Base-by-base conservation (phyloP, 2,888 invertebrate species). In the Hipparchia sbordonii region DNA sequence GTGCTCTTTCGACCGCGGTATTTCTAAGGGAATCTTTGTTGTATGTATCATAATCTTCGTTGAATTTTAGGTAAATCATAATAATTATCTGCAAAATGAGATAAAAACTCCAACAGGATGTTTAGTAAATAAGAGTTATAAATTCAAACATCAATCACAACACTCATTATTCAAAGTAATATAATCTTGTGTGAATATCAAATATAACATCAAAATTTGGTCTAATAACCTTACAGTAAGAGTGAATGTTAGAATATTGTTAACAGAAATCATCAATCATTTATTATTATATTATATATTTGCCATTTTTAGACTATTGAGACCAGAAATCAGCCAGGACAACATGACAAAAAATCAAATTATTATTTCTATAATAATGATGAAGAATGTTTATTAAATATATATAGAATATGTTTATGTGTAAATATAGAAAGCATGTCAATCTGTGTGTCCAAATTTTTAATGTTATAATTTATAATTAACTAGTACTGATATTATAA, bases 1-100 rank as follows among this genome's bases (percentile, higher is more conserved):
- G 70, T 73, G 73, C 66, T 63, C 60, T 45, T 52, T 65, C 52
- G 23, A 54, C 12, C 48, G 62, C 23, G 60, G 48, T 67, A 56
- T 61, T 48, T 56, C 8, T 52, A 10, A 23, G 61, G 23, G 23
- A 57, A 45, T 61, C 48, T 56, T 62, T 72, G 61, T 67, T 46
- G 13, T 61, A 12, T 67, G 4, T 52, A 65, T 33, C 9, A 56
- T 10, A 59, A 23, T 12, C 9, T 33, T 59, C 23, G 59, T 67
- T 67, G 46, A 6, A 59, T 33, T 9, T 45, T 56, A 13, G 57
- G 57, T 57, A 33, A 65, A 65, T 51, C 33, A 6, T 12, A 12
- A 60, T 8, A 13, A 13, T 51, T 48, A 13, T 6, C 13, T 10
- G 2, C 2, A 52, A 65, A 65, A 65, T 10, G 65, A 12, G 52